Evolutionary conservation across 2,113 vertebrate species (phyloP).

Genomic region (Carlito syrichta): DNA sequence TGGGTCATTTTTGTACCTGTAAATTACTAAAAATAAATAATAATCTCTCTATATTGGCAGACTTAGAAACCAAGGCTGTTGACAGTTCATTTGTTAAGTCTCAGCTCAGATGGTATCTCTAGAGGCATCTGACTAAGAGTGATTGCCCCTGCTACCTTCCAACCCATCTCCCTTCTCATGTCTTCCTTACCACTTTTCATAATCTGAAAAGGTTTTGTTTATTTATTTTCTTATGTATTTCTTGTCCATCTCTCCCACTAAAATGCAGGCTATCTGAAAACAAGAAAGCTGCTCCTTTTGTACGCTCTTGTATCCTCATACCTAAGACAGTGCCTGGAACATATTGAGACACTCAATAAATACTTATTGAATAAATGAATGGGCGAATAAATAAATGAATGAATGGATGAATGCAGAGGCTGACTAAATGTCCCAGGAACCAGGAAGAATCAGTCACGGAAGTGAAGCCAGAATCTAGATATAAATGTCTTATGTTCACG

Average conservation of each 20-base stretch:
- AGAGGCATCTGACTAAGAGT: background rate
- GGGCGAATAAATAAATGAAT: background rate
- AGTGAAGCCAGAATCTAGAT: constrained; percentile 6
- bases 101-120: background rate
- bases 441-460: background rate
- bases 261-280: background rate
- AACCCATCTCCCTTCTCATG: background rate
- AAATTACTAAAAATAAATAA: constrained; percentile 17
- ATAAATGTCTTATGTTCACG: background rate
- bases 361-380: background rate
- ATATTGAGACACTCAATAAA: background rate
- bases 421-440: background rate
- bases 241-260: background rate
- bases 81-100: background rate
- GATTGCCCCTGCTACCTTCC: background rate
- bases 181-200: background rate
- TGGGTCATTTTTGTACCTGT: background rate
- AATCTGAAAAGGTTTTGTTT: background rate
- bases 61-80: background rate
- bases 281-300: background rate
- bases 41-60: background rate
- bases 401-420: background rate
- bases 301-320: background rate
- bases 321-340: background rate
- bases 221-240: background rate